phyloP scores from a whole-genome alignment of 2,888 invertebrate species.

The Apamea crenata region DNA sequence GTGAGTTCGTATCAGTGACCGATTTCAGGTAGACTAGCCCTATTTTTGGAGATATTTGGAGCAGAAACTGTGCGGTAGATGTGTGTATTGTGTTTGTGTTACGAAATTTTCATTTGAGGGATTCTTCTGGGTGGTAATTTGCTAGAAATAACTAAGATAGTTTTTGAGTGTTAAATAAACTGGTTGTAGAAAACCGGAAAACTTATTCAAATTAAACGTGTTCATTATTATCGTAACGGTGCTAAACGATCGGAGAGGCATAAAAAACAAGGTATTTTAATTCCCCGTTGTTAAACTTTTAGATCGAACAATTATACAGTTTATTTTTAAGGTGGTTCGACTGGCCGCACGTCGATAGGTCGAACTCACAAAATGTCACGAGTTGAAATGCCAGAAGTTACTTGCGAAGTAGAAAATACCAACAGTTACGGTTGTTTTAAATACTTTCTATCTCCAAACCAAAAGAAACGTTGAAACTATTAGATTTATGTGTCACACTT shows the following conservation, averaged over 20 bases:
- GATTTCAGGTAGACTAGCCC: constrained; percentile 63
- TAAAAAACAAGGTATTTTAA: constrained; percentile 34
- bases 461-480: constrained; percentile 42
- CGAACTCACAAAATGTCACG: constrained; percentile 48
- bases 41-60: constrained; percentile 68
- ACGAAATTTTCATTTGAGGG: constrained; percentile 23
- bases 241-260: constrained; percentile 20
- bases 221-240: constrained; percentile 44
- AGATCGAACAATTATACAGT: constrained; percentile 41
- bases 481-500: constrained; percentile 54
- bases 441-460: constrained; percentile 42
- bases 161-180: constrained; percentile 34
- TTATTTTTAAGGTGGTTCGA: constrained; percentile 53
- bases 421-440: constrained; percentile 45
- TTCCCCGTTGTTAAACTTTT: constrained; percentile 34
- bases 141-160: not conserved
- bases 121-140: constrained; percentile 12
- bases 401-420: constrained; percentile 35
- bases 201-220: constrained; percentile 43
- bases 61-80: constrained; percentile 52
- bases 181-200: constrained; percentile 39
- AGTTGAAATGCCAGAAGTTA: constrained; percentile 54
- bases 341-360: constrained; percentile 54
- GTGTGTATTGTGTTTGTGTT: constrained; percentile 37
- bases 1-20: constrained; percentile 77